A percentile compares a stretch with the other conserved stretches of the same genome.
phyloP scores from a whole-genome alignment of 1,140 invertebrate species.

The Laupala kohalensis region DNA sequence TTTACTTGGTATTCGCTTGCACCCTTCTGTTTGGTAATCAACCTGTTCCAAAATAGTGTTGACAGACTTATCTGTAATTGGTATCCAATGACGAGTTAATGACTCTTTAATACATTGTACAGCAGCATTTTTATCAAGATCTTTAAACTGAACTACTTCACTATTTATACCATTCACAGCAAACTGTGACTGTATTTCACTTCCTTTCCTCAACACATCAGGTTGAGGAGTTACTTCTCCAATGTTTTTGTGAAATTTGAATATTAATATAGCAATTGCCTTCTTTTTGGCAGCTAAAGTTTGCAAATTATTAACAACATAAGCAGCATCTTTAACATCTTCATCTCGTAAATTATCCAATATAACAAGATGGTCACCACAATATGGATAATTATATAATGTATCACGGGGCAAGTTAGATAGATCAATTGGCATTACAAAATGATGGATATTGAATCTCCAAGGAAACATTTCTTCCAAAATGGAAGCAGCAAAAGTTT shows the following conservation, averaged over 20 bases:
- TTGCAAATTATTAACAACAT: background rate
- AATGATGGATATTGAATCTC: background rate
- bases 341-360: background rate
- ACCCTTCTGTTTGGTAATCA: background rate
- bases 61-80: background rate
- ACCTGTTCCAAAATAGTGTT: background rate
- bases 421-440: background rate
- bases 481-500: background rate
- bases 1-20: background rate
- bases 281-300: background rate
- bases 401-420: background rate
- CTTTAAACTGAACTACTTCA: background rate
- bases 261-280: background rate
- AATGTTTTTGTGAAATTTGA: background rate
- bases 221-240: too few relatives aligned
- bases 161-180: background rate
- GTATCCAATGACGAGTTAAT: background rate
- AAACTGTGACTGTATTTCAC: background rate
- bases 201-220: background rate
- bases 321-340: background rate
- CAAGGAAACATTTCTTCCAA: background rate
- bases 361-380: constrained; percentile 3
- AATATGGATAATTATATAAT: background rate
- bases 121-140: background rate
- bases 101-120: background rate